Evolutionary conservation across 2,888 invertebrate genomes (phyloP).

Genomic region (Ptychoptera albimana): DNA sequence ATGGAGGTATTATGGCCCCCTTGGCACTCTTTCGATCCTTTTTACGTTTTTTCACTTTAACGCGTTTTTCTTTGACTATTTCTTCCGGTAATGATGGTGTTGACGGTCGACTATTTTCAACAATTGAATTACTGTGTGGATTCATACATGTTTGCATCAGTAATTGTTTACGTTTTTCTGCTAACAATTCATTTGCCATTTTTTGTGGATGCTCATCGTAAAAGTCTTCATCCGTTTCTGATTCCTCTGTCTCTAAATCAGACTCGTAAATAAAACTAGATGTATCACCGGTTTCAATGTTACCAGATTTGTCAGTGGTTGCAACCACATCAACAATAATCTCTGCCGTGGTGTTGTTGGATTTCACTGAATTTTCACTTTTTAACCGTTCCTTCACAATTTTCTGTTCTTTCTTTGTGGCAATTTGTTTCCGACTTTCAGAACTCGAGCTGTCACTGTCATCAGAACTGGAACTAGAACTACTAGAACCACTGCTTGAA

Average conservation of each 20-base stretch:
- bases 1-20: conserved; percentile 28
- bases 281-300: conserved; percentile 37
- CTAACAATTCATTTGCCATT: conserved; percentile 52
- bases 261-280: conserved; percentile 48
- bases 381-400: conserved; percentile 22
- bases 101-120: conserved; percentile 45
- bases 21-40: conserved; percentile 38
- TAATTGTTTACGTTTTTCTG: conserved; percentile 57
- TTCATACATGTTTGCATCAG: conserved; percentile 44
- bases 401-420: conserved; percentile 31
- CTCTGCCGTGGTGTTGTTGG: conserved; percentile 35
- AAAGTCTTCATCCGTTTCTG: conserved; percentile 77
- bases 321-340: conserved; percentile 32
- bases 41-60: conserved; percentile 51
- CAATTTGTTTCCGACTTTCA: conserved; percentile 28
- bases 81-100: conserved; percentile 40
- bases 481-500: conserved; percentile 46
- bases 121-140: conserved; percentile 42
- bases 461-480: conserved; percentile 42
- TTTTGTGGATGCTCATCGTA: conserved; percentile 70
- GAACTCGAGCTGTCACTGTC: conserved; percentile 36
- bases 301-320: conserved; percentile 21
- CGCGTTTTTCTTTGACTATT: conserved; percentile 29
- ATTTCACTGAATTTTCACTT: conserved; percentile 15
- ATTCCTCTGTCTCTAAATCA: conserved; percentile 70